Evolutionary conservation across 2,797 vertebrate genomes (phyloP).

Genomic region (Micromesistius poutassou): DNA sequence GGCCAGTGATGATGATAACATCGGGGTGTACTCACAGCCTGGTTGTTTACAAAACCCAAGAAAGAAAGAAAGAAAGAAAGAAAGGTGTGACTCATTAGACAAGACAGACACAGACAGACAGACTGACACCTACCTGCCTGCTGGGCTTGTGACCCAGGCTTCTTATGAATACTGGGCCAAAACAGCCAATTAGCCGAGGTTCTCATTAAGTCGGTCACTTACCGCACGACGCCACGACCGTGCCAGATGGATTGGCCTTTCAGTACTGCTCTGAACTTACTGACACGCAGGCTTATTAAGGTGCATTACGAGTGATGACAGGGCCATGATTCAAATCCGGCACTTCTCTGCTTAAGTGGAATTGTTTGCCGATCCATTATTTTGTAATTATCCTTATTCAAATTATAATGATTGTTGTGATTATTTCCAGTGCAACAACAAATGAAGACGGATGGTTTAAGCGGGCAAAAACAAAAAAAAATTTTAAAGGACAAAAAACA

Average conservation of each 20-base stretch:
- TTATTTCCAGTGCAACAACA: neutral
- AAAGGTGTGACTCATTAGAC: conserved; percentile 4
- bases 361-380: neutral
- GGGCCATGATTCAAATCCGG: conserved; percentile 4
- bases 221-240: neutral
- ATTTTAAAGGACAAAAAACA: neutral
- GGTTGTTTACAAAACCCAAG: conserved; percentile 22
- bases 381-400: neutral
- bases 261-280: neutral
- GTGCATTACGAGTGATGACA: neutral
- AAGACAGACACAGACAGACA: neutral
- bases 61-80: neutral
- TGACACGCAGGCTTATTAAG: neutral
- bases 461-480: neutral
- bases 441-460: neutral
- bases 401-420: neutral
- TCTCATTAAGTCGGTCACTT: conserved; percentile 46
- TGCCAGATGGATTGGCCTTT: neutral
- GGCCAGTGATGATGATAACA: neutral
- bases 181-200: conserved; percentile 54
- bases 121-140: conserved; percentile 34
- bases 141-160: conserved; percentile 36
- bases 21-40: neutral
- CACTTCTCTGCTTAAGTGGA: conserved; percentile 43
- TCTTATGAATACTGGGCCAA: conserved; percentile 56